Evolutionary conservation across 2,888 invertebrate species (phyloP).

Genomic region (Nemurella pictetii): DNA sequence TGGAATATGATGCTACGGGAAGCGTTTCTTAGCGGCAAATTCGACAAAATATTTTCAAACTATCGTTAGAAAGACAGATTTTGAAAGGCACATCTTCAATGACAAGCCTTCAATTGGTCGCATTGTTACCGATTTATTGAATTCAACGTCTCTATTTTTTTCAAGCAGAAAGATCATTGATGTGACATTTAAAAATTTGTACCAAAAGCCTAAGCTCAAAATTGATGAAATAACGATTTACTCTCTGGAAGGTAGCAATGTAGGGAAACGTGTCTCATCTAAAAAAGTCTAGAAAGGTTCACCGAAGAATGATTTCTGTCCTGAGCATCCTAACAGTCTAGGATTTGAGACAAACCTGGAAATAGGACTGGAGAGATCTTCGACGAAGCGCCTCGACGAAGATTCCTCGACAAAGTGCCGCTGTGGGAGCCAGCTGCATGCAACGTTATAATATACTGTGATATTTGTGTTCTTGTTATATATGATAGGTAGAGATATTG

Average conservation of each 20-base stretch:
- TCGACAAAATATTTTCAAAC: neutral
- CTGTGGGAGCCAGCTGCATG: neutral
- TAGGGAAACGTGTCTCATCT: neutral
- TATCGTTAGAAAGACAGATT: neutral
- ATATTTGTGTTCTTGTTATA: conserved; percentile 38
- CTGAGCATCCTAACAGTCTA: neutral
- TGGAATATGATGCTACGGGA: too few relatives aligned
- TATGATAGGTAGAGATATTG: neutral
- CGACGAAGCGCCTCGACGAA: neutral
- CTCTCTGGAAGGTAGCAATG: neutral
- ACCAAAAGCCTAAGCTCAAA: neutral
- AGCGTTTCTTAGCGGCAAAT: neutral
- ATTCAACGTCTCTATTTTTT: neutral
- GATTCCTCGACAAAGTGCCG: neutral
- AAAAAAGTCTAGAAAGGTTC: neutral
- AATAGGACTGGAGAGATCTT: neutral
- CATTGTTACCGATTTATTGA: neutral
- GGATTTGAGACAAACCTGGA: neutral
- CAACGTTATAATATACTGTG: conserved; percentile 34
- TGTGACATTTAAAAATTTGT: neutral
- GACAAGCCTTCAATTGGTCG: neutral
- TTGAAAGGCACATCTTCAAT: neutral
- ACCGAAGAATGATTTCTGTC: too few relatives aligned
- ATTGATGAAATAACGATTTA: neutral
- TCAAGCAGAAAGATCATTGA: neutral